These are phyloP conservation scores for Drosophila asahinai DNA, from an alignment of 1,140 invertebrate genomes.

Conservation along the genomic window DNA sequence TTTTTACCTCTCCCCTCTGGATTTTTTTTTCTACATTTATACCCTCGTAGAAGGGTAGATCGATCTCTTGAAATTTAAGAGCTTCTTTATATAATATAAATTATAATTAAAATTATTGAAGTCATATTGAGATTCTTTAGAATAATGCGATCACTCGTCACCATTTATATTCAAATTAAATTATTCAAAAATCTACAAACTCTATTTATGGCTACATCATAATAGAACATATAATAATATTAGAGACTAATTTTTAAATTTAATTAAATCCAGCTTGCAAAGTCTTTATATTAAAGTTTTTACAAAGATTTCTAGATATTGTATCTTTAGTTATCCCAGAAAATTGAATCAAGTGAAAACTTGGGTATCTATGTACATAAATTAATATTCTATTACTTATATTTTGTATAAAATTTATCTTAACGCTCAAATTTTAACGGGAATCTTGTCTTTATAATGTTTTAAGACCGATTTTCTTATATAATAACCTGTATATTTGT, in stretches of 20 bases:
- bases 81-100: background rate
- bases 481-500: background rate
- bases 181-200: background rate
- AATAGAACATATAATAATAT: background rate
- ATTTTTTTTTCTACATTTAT: constrained; percentile 13
- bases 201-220: no score
- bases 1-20: background rate
- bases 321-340: no score
- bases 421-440: no score
- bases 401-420: background rate
- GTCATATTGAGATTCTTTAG: background rate
- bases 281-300: no score
- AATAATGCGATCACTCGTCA: background rate
- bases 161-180: background rate
- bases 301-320: no score
- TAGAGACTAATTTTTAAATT: background rate
- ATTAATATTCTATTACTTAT: no score
- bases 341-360: no score
- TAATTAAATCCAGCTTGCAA: background rate
- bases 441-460: background rate
- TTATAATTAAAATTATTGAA: background rate
- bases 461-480: background rate
- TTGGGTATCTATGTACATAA: no score
- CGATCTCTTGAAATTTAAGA: background rate
- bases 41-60: background rate